Evolutionary conservation across 2,797 vertebrate species (phyloP).

Genomic region (Tapera naevia): DNA sequence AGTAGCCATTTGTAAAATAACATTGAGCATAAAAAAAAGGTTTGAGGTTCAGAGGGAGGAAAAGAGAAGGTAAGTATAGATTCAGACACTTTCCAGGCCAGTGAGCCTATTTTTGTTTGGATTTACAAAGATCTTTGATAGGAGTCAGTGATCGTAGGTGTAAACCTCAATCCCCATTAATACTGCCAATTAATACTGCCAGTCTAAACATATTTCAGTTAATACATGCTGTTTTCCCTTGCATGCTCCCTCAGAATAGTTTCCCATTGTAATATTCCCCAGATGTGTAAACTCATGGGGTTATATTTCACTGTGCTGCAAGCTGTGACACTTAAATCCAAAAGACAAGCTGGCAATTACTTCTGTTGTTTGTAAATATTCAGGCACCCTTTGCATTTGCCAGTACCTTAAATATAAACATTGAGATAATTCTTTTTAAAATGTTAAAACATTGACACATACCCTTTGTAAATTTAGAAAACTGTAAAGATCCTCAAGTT

Average conservation of each 20-base stretch:
- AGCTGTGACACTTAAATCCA: constrained; percentile 24
- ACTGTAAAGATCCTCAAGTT: neutral
- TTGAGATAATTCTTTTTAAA: constrained; percentile 31
- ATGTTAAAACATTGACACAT: neutral
- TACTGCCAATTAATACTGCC: constrained; percentile 3
- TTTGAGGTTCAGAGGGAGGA: neutral
- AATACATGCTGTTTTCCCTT: constrained; percentile 1
- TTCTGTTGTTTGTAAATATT: constrained; percentile 51
- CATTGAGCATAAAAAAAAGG: neutral
- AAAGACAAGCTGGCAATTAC: constrained; percentile 2
- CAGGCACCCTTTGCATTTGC: neutral
- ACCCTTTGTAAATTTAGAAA: constrained; percentile 5
- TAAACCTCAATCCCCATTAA: constrained; percentile 9
- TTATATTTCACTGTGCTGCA: constrained; percentile 32
- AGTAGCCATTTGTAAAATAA: neutral
- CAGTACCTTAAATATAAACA: constrained; percentile 39
- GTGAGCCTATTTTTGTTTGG: neutral
- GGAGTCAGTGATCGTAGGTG: neutral
- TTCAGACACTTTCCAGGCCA: neutral
- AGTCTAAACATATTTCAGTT: constrained; percentile 30
- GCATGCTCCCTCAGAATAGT: neutral
- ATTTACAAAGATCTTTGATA: neutral
- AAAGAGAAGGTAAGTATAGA: neutral
- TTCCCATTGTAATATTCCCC: constrained; percentile 35
- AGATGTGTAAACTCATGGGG: neutral